These are phyloP conservation scores for Drosophila infuscata DNA, from an alignment of 2,888 invertebrate species.

Conservation along the genomic window DNA sequence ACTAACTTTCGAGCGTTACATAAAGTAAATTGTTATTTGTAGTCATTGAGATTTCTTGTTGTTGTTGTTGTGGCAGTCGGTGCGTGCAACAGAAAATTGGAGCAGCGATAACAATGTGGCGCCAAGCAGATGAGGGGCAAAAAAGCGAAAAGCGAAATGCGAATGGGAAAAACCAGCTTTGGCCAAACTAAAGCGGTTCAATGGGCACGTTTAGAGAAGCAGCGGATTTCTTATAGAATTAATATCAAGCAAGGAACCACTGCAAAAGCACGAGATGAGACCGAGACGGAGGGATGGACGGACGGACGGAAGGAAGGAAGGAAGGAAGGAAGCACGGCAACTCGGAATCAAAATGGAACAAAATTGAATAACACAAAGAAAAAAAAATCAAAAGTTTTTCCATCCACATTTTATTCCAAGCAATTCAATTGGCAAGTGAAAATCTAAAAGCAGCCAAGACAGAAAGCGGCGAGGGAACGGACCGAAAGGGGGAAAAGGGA, in stretches of 20 bases:
- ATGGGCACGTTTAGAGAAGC: constrained; percentile 73
- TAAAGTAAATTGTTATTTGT: not conserved
- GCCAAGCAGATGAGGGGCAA: constrained; percentile 56
- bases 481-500: not conserved
- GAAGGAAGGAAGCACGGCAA: constrained; percentile 17
- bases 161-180: not conserved
- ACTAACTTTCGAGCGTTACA: not conserved
- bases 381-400: constrained; percentile 28
- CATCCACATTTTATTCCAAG: constrained; percentile 46
- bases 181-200: constrained; percentile 55
- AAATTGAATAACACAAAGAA: not conserved
- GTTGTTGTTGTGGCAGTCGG: constrained; percentile 22
- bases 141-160: not conserved
- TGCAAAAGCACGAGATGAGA: constrained; percentile 3
- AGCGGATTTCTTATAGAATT: constrained; percentile 79
- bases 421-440: constrained; percentile 74
- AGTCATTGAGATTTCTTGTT: not conserved
- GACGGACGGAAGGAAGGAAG: constrained; percentile 15
- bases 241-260: constrained; percentile 66
- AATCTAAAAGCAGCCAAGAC: constrained; percentile 41
- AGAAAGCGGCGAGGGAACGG: not conserved
- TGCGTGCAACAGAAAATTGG: constrained; percentile 40
- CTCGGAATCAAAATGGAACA: not conserved
- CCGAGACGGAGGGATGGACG: not conserved
- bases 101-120: constrained; percentile 48